Percentiles rank a stretch among this genome's conserved stretches.
Conservation (phyloP, 2,113 vertebrate genomes). For the Atlantisia rogersi region DNA sequence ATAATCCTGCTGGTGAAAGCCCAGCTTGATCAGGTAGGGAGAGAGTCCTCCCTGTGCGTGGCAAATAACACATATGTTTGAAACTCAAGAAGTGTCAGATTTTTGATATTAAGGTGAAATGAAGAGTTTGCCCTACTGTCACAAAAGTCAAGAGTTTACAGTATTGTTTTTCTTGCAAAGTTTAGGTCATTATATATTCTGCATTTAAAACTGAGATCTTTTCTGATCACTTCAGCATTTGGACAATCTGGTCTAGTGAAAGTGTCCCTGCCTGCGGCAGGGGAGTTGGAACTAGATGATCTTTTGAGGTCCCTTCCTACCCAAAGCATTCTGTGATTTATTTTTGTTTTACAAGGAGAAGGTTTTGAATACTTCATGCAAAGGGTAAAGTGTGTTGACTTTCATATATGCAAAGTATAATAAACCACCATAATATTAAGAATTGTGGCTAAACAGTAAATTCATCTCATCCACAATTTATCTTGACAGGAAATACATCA, state of each 20-base stretch:
- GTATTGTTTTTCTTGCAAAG: background rate
- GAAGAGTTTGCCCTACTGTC: background rate
- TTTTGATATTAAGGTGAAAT: background rate
- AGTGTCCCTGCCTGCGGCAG: too few relatives aligned
- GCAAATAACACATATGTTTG: background rate
- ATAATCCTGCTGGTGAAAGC: background rate
- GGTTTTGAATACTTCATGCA: background rate
- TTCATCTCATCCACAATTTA: background rate
- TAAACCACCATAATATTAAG: background rate
- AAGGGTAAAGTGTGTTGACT: background rate
- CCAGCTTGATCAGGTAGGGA: background rate
- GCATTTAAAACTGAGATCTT: background rate
- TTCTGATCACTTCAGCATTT: background rate
- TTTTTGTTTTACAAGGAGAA: background rate
- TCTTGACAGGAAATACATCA: background rate
- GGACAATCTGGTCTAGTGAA: too few relatives aligned
- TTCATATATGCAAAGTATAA: background rate
- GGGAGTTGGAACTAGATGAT: too few relatives aligned
- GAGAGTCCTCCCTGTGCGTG: rapidly evolving
- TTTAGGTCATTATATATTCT: background rate
- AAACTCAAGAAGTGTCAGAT: background rate
- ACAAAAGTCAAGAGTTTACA: background rate
- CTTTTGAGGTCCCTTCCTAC: too few relatives aligned
- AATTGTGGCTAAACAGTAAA: background rate
- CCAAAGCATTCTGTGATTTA: too few relatives aligned